These are phyloP conservation scores for Odontocerum albicorne DNA, from an alignment of 2,888 invertebrate genomes.

Conservation along the genomic window DNA sequence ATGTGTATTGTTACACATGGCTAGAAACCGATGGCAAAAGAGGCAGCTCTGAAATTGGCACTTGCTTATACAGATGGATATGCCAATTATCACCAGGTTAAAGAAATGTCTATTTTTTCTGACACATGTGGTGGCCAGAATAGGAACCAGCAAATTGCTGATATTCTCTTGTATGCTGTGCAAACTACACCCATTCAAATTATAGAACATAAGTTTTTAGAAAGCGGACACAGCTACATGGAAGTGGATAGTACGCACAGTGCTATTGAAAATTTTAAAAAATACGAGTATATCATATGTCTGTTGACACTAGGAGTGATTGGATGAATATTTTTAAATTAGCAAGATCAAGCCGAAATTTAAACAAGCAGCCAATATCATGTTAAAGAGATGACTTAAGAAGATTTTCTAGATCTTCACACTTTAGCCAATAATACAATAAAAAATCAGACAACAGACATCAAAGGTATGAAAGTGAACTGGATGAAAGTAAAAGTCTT, in stretches of 20 bases:
- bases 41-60: conserved; percentile 1
- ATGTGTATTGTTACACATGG: conserved; percentile 3
- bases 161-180: background rate
- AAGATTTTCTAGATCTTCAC: too few relatives aligned
- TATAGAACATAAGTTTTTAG: conserved; percentile 5
- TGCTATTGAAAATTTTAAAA: conserved; percentile 8
- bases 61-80: background rate
- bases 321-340: background rate
- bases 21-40: background rate
- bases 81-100: background rate
- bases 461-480: too few relatives aligned
- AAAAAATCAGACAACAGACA: too few relatives aligned
- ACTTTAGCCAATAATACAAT: too few relatives aligned
- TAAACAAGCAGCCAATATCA: too few relatives aligned
- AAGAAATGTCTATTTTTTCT: background rate
- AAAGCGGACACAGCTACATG: conserved; percentile 15
- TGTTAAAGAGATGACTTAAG: too few relatives aligned
- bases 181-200: background rate
- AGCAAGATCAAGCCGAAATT: conserved; percentile 9
- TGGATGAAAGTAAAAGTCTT: too few relatives aligned
- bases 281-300: too few relatives aligned
- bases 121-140: conserved; percentile 17
- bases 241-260: conserved; percentile 12
- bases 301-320: background rate
- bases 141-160: conserved; percentile 1